Base-by-base conservation (phyloP, 2,797 vertebrate genomes). In the Etheostoma nigrum region DNA sequence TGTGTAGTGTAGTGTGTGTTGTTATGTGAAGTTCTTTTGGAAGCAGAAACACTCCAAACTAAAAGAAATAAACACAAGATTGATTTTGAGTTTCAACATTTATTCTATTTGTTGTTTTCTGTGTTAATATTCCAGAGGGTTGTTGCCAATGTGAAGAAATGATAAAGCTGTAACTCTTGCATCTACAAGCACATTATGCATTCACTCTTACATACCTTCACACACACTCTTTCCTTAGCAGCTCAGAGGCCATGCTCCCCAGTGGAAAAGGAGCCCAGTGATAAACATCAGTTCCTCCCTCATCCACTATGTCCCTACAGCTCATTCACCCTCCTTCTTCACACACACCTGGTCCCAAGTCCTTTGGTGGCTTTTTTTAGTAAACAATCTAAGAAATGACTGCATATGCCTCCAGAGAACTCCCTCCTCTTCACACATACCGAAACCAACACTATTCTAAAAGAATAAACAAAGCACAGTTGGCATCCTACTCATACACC, bases 41-140 rank as follows among this genome's bases (percentile, higher is more conserved):
- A 6, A 60, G 42, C 21, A 72, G 5, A 27, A 79, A 70, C 10
- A 48, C 33, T 14, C 8, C 9, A 69, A 19, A 78, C 18, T 58
- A 12, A 33, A 44, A 42, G 10, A 40, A 55, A 67, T 69, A 23
- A 63, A 40, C 15, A 79, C 25, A 72, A 19, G 67, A 7, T n/a
- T 63, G 16, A 67, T 47, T 59, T 73, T 72, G 42, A 78, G 21
- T 75, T 81, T 79, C 67, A 82, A 55, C 8, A 52, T 91, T 87
- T 91, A 89, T 92, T 92, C 75, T 85, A 77, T 70, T 79, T 75
- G 27, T 57, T 77, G 19, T 68, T 70, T 75, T 72, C 40, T 67
- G 19, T 84, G 90, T 91, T 87, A 92, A 91, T 84, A 76, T 67
- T 57, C 72, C 64, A 82, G 40, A 60, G 47, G 65, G 42, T 54